These are phyloP conservation scores for Merodon equestris DNA, from an alignment of 2,888 invertebrate species.

Conservation along the genomic window DNA sequence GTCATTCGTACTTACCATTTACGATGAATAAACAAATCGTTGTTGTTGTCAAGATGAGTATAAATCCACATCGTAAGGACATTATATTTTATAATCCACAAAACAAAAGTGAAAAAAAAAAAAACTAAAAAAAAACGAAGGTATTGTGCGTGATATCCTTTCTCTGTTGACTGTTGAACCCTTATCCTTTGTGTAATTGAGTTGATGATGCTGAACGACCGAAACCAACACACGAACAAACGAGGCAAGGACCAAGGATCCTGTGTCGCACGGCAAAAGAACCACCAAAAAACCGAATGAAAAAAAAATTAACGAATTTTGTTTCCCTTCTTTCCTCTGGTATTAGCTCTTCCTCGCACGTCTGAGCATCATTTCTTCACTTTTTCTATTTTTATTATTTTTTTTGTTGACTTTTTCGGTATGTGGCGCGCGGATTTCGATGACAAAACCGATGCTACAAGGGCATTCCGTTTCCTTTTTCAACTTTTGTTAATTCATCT, in stretches of 20 bases:
- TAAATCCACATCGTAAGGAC: conserved; percentile 79
- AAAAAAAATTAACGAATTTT: conserved; percentile 1
- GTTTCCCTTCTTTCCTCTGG: too few relatives aligned
- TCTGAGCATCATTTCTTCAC: conserved; percentile 37
- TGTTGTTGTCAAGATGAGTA: conserved; percentile 77
- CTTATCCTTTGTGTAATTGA: conserved; percentile 56
- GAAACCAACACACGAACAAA: conserved; percentile 3
- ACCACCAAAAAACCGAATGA: not conserved
- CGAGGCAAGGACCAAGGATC: conserved; percentile 40
- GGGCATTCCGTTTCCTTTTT: conserved; percentile 31
- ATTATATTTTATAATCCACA: conserved; percentile 71
- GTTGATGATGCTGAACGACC: conserved; percentile 16
- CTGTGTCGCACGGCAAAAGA: conserved; percentile 4
- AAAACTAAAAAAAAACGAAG: conserved; percentile 13
- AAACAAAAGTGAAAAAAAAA: conserved; percentile 20
- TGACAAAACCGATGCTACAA: not conserved
- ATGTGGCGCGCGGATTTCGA: too few relatives aligned
- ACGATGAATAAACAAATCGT: conserved; percentile 78
- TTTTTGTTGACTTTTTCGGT: too few relatives aligned
- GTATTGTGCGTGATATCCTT: conserved; percentile 17
- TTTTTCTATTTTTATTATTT: conserved; percentile 17
- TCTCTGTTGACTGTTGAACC: conserved; percentile 38
- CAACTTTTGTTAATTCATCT: not conserved
- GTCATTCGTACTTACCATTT: conserved; percentile 75
- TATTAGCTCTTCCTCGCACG: conserved; percentile 33